These are phyloP conservation scores for Agonopterix alstromeriana DNA, from an alignment of 2,888 invertebrate species.

Conservation along the genomic window DNA sequence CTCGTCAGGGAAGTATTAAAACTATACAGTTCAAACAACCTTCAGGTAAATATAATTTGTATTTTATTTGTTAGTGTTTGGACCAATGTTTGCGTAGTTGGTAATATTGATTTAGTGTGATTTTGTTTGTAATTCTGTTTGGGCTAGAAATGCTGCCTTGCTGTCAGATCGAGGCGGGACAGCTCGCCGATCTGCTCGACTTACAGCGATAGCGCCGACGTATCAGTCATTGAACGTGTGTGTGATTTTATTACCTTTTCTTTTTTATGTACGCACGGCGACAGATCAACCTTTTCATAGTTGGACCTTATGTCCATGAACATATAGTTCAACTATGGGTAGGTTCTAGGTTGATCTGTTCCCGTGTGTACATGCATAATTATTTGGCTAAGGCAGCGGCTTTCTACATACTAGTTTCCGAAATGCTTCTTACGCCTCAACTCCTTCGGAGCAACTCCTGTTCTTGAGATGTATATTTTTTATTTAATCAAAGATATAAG, in stretches of 20 bases:
- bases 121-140: neutral
- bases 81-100: slow-evolving; percentile 3
- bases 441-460: no score
- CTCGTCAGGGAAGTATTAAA: neutral
- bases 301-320: no score
- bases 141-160: neutral
- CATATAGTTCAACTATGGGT: no score
- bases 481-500: no score
- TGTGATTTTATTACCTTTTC: slow-evolving; percentile 12
- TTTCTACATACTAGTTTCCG: no score
- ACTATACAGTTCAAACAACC: neutral
- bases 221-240: slow-evolving; percentile 36
- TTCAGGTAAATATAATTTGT: slow-evolving; percentile 1
- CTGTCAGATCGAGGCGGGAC: slow-evolving; percentile 28
- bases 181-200: neutral
- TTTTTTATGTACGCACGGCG: no score
- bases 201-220: slow-evolving; percentile 14
- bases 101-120: neutral
- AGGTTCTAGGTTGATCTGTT: no score
- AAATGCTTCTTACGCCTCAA: no score
- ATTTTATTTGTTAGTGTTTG: slow-evolving; percentile 6
- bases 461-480: no score
- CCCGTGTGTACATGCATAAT: neutral
- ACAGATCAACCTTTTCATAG: no score
- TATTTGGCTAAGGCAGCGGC: no score